Percentiles rank a stretch among this genome's conserved stretches.
Conservation (phyloP, 1,140 invertebrate genomes). For the Cherax destructor region DNA sequence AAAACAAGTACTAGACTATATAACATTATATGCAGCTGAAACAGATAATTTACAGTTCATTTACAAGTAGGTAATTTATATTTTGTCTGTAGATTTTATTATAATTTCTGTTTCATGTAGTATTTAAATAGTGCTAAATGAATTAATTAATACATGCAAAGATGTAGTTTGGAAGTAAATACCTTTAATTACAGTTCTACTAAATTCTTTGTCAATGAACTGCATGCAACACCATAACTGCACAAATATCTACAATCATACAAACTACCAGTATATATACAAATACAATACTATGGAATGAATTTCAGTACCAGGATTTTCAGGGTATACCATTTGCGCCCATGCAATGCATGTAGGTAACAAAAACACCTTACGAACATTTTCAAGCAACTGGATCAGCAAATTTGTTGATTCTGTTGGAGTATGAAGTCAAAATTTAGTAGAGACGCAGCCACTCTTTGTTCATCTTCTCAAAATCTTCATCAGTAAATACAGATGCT, state of each 20-base stretch:
- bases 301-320: not conserved
- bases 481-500: conserved; percentile 47
- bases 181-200: not conserved
- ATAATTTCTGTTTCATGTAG: too few species aligned
- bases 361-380: conserved; percentile 7
- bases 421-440: not conserved
- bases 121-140: not conserved
- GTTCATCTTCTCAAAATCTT: conserved; percentile 65
- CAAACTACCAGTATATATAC: not conserved
- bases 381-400: not conserved
- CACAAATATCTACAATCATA: not conserved
- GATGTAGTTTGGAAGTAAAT: not conserved
- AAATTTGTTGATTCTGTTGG: not conserved
- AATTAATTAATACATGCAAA: not conserved
- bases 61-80: too few species aligned
- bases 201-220: not conserved
- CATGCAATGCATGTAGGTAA: not conserved
- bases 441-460: conserved; percentile 55
- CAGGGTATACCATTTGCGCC: not conserved
- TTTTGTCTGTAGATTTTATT: too few species aligned
- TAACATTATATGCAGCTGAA: too few species aligned
- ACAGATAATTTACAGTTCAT: too few species aligned
- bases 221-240: not conserved
- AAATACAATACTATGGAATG: not conserved
- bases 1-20: too few species aligned